A percentile compares a stretch with the other conserved stretches of the same genome.
These are phyloP conservation scores for Calameuta pallipes DNA, from an alignment of 2,888 invertebrate species.

Conservation along the genomic window DNA sequence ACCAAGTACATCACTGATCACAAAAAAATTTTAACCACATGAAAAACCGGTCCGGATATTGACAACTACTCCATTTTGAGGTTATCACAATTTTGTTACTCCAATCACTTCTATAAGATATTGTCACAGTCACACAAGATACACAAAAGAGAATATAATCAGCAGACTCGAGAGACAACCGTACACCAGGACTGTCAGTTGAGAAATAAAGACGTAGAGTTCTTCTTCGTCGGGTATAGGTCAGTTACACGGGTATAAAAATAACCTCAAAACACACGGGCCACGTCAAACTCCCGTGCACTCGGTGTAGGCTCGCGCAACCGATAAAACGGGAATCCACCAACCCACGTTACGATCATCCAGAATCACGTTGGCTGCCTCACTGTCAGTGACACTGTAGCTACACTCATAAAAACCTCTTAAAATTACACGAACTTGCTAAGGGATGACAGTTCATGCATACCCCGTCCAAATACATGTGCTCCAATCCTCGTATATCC, in stretches of 20 bases:
- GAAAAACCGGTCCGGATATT: not conserved
- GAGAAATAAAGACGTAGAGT: constrained; percentile 41
- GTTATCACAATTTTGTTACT: not conserved
- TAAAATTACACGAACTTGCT: not conserved
- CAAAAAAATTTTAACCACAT: not conserved
- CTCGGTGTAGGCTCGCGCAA: constrained; percentile 23
- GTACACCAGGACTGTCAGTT: constrained; percentile 33
- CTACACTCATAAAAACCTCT: not conserved
- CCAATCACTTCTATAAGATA: not conserved
- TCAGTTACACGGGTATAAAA: constrained; percentile 51
- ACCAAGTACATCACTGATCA: not conserved
- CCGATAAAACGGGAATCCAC: not conserved
- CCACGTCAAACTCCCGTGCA: constrained; percentile 37
- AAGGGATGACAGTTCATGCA: constrained; percentile 32
- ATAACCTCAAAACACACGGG: constrained; percentile 53
- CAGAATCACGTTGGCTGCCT: constrained; percentile 21
- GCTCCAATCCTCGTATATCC: not conserved
- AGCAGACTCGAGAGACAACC: constrained; percentile 12
- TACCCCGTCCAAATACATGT: constrained; percentile 18
- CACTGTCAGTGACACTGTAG: constrained; percentile 28
- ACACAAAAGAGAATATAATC: not conserved
- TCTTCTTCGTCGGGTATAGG: constrained; percentile 39
- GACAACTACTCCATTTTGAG: not conserved
- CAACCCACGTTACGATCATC: constrained; percentile 16
- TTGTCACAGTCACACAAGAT: not conserved